Evolutionary conservation across 2,797 vertebrate genomes (phyloP), one percentile per base, ranked within the genome.

Genomic region (Gallinago nigripennis): DNA sequence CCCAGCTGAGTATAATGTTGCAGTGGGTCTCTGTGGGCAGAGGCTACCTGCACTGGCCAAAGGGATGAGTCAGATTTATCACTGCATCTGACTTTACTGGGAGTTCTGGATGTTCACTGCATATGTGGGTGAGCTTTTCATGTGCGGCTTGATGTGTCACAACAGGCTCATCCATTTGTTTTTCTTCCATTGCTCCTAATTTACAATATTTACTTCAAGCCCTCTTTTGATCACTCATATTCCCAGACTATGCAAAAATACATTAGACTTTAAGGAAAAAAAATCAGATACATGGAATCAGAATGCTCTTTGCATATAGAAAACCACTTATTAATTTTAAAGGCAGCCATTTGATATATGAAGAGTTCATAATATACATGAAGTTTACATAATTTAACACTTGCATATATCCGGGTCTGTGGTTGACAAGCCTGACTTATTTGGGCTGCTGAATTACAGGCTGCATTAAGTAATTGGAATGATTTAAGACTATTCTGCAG

Each of bases 371-470:
- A 95, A 94, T 86, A 85, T 89, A 86, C 84, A 72, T 95, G 86
- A 92, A 93, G 43, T 95, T 96, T 45, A 5, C 24, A 8, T 93
- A 96, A 95, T 96, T 96, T 96, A 97, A 96, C 95, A 96, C 60
- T 97, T 94, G 82, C 69, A 57, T 94, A 50, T 92, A 79, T 95
- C 76, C 66, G 53, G 70, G 71, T 94, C 90, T 95, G 91, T 51
- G 50, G 84, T 93, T 90, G 95, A 96, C 82, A 94, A 96, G 69
- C 3, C 50, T 68, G 64, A 82, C 57, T 83, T 97, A 94, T 66
- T 97, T 95, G 71, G 86, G 90, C 92, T 94, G 88, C 91, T 98
- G 92, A 98, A 97, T 98, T 97, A 84, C 79, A 95, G 92, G 86
- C 93, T 97, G 48, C 77, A 95, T 97, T 97, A 97, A 97, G 89